Conservation (phyloP, 2,888 invertebrate species). For the Stenodera caucasica region DNA sequence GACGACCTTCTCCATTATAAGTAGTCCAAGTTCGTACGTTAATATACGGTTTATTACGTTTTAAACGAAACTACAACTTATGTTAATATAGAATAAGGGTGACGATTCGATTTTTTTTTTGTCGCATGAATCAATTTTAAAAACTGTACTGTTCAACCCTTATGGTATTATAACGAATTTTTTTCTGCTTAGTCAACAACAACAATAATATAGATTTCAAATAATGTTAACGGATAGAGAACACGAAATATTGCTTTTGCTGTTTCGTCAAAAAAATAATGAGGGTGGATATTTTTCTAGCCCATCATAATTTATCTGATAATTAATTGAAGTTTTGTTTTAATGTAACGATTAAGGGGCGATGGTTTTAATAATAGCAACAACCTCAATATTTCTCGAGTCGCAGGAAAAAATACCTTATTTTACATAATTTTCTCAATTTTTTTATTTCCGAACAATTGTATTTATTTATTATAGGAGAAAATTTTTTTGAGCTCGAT, state of each 20-base stretch:
- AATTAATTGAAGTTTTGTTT: too few relatives aligned
- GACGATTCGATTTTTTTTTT: not conserved
- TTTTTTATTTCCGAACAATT: too few relatives aligned
- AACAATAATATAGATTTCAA: not conserved
- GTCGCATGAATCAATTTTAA: not conserved
- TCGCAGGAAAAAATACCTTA: too few relatives aligned
- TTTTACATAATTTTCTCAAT: too few relatives aligned
- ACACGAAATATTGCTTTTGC: not conserved
- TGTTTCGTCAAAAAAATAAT: not conserved
- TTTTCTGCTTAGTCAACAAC: not conserved
- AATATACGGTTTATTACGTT: not conserved
- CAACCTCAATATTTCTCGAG: too few relatives aligned
- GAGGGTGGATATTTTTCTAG: too few relatives aligned
- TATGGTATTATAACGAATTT: conserved; percentile 13
- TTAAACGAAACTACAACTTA: not conserved
- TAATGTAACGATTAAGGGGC: too few relatives aligned
- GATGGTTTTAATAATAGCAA: too few relatives aligned
- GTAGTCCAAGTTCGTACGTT: conserved; percentile 48
- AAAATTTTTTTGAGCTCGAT: too few relatives aligned
- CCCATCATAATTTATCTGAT: too few relatives aligned
- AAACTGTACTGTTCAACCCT: conserved; percentile 17
- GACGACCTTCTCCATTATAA: conserved; percentile 44
- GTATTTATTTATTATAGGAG: too few relatives aligned
- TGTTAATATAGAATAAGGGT: not conserved
- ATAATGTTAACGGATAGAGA: not conserved